A percentile compares a stretch with the other conserved stretches of the same genome.
Evolutionary conservation across 2,113 vertebrate species (phyloP).

Genomic region (Tiliqua scincoides): DNA sequence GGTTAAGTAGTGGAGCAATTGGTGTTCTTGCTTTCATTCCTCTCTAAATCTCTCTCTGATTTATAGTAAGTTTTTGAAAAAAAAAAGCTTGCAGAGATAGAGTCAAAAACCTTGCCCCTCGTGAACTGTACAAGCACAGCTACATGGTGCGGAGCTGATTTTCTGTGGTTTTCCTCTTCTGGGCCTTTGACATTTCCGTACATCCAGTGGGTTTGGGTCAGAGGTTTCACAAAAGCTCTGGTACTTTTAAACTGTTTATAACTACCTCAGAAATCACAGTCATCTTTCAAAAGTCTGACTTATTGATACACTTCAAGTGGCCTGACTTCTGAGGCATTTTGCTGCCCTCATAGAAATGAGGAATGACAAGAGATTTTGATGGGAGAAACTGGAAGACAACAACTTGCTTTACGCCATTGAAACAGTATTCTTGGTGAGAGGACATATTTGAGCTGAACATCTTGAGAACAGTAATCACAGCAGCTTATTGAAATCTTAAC

Average conservation of each 20-base stretch:
- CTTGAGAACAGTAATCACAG: neutral
- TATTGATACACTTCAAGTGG: conserved; percentile 25
- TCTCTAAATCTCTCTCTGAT: neutral
- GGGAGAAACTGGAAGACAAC: conserved; percentile 47
- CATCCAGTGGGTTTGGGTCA: conserved; percentile 27
- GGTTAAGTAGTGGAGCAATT: neutral
- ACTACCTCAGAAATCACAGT: conserved; percentile 44
- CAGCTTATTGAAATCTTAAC: neutral
- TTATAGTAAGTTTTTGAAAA: neutral
- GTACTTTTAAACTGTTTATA: conserved; percentile 44
- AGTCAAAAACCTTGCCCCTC: conserved; percentile 18
- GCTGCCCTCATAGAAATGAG: conserved; percentile 33
- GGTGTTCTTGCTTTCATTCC: neutral
- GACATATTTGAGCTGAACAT: conserved; percentile 36
- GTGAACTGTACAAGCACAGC: conserved; percentile 16
- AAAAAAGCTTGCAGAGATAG: neutral
- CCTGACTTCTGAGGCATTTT: conserved; percentile 51
- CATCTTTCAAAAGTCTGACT: conserved; percentile 40
- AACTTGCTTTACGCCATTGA: conserved; percentile 51
- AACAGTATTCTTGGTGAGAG: conserved; percentile 40
- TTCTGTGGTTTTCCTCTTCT: neutral
- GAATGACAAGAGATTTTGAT: conserved; percentile 53
- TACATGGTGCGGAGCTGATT: conserved; percentile 27
- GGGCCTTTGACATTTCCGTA: conserved; percentile 44
- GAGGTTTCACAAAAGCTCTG: conserved; percentile 33